These are phyloP conservation scores for Ptychobarbus kaznakovi DNA, from an alignment of 2,797 vertebrate genomes.

Conservation along the genomic window DNA sequence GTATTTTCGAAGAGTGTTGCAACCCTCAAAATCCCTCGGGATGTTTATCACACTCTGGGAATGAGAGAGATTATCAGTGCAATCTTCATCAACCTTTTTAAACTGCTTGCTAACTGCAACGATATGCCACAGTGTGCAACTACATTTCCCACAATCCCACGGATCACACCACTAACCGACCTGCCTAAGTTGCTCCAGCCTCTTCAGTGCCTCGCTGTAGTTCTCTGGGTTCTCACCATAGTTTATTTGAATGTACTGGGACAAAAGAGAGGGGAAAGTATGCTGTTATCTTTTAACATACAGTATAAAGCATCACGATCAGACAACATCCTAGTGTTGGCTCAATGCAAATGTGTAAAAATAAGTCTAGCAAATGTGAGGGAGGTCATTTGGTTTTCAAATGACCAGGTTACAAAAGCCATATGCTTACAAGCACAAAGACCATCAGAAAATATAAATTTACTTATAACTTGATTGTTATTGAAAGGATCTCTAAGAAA, in stretches of 20 bases:
- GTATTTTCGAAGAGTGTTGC: slow-evolving; percentile 83
- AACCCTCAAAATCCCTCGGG: slow-evolving; percentile 84
- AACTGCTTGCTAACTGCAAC: neutral
- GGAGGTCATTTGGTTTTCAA: slow-evolving; percentile 22
- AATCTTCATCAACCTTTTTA: neutral
- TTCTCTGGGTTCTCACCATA: slow-evolving; percentile 85
- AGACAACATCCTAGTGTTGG: neutral
- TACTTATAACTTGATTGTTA: neutral
- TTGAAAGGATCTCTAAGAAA: neutral
- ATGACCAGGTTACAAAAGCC: neutral
- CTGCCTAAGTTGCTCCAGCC: slow-evolving; percentile 84
- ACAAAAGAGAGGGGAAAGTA: neutral
- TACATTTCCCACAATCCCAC: slow-evolving; percentile 35
- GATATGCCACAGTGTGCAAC: neutral
- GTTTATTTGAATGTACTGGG: slow-evolving; percentile 84
- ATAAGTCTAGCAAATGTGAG: neutral
- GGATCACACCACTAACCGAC: slow-evolving; percentile 61
- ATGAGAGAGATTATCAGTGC: neutral
- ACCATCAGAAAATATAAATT: neutral
- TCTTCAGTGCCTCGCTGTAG: slow-evolving; percentile 86
- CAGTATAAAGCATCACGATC: neutral
- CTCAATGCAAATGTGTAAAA: neutral
- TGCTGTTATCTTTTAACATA: neutral
- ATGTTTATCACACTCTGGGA: slow-evolving; percentile 68
- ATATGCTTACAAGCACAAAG: neutral